phyloP scores from a whole-genome alignment of 2,113 vertebrate species.

The Odobenus rosmarus region DNA sequence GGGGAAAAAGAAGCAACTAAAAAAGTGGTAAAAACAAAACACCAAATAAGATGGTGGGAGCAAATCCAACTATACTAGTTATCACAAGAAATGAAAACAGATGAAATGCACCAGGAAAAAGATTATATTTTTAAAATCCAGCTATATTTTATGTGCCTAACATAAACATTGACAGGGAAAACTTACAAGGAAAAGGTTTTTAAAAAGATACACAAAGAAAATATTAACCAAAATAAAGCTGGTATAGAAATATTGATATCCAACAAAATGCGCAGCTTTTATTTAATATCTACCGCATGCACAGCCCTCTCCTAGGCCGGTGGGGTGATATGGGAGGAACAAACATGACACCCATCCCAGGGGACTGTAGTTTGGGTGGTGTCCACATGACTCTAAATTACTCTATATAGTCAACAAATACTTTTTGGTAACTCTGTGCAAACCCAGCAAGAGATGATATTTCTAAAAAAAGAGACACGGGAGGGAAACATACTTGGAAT shows the following conservation, averaged over 20 bases:
- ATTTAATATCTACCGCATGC: background rate
- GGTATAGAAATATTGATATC: background rate
- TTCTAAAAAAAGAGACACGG: background rate
- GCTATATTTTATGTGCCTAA: background rate
- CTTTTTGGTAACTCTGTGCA: background rate
- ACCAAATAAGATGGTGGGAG: background rate
- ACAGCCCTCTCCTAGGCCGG: background rate
- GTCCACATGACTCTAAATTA: background rate
- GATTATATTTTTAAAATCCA: background rate
- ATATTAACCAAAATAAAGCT: constrained; percentile 1
- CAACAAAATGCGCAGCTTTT: background rate
- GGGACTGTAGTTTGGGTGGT: background rate
- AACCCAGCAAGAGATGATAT: background rate
- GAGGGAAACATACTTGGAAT: background rate
- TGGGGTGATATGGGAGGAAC: background rate
- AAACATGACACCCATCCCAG: background rate
- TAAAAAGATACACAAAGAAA: background rate
- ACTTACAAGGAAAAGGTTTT: background rate
- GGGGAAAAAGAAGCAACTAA: too few relatives aligned
- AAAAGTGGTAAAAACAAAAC: background rate
- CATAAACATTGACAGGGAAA: background rate
- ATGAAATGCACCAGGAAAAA: background rate
- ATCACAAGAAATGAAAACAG: background rate
- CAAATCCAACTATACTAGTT: background rate
- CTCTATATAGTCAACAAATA: background rate